Conservation (phyloP, 2,888 invertebrate species). For the Torymus texanus region DNA sequence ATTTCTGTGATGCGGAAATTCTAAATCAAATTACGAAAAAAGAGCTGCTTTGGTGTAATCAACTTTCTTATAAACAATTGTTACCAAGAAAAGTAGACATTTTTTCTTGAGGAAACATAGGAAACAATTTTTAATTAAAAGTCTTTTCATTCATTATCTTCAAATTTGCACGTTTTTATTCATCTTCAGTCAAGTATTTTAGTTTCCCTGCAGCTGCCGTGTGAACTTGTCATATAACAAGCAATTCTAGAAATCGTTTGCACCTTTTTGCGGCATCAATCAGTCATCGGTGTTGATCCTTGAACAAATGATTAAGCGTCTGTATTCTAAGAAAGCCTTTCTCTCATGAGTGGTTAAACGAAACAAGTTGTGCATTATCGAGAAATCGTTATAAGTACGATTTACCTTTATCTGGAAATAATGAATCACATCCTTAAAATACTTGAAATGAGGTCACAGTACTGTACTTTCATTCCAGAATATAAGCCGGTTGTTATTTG, state of each 20-base stretch:
- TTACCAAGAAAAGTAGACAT: too few species aligned
- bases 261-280: constrained; percentile 24
- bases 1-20: too few species aligned
- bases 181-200: not conserved
- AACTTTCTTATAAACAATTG: too few species aligned
- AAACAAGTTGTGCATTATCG: constrained; percentile 54
- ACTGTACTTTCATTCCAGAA: not conserved
- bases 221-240: not conserved
- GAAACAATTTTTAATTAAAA: too few species aligned
- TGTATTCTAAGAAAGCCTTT: constrained; percentile 57
- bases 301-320: constrained; percentile 35
- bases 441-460: constrained; percentile 2
- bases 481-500: too few species aligned
- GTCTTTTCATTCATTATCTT: not conserved
- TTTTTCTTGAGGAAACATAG: too few species aligned
- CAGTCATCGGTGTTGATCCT: constrained; percentile 15
- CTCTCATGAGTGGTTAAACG: constrained; percentile 51
- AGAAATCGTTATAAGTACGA: constrained; percentile 51
- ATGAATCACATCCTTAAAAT: constrained; percentile 20
- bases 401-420: constrained; percentile 39
- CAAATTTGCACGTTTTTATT: constrained; percentile 7
- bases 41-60: too few species aligned
- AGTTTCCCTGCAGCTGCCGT: too few species aligned
- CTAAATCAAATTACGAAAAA: too few species aligned
- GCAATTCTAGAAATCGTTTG: constrained; percentile 29